Evolutionary conservation across 2,797 vertebrate species (phyloP).

Genomic region (Pangasius djambal): DNA sequence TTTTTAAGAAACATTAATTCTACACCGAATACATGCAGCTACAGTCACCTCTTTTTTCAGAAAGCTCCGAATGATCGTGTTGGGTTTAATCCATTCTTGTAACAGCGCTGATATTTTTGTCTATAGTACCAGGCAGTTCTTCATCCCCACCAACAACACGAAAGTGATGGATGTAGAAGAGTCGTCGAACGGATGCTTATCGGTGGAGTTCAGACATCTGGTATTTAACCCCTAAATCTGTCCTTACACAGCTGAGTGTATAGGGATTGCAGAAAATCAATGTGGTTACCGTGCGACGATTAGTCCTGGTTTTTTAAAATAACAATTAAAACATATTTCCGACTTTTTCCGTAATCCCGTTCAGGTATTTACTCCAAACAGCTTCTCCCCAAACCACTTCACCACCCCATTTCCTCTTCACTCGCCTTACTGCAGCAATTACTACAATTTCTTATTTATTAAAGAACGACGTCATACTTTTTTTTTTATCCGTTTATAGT

Average conservation of each 20-base stretch:
- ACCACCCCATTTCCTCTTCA: not conserved
- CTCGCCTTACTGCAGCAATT: not conserved
- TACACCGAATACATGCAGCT: not conserved
- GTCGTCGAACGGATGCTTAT: slow-evolving; percentile 90
- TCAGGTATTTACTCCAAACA: not conserved
- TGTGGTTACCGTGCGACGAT: not conserved
- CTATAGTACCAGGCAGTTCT: slow-evolving; percentile 89
- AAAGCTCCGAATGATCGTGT: not conserved
- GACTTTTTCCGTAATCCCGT: not conserved
- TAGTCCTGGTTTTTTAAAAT: not conserved
- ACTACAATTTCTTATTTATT: not conserved
- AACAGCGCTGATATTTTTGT: slow-evolving; percentile 25
- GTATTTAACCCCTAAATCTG: slow-evolving; percentile 67
- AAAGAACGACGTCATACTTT: not conserved
- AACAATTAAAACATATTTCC: not conserved
- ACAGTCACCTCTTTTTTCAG: not conserved
- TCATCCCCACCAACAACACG: slow-evolving; percentile 92
- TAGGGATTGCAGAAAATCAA: not conserved
- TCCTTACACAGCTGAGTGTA: not conserved
- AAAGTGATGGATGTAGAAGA: slow-evolving; percentile 98
- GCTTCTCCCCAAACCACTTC: not conserved
- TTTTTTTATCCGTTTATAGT: not conserved
- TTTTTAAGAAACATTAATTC: not conserved
- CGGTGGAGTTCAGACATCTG: slow-evolving; percentile 94
- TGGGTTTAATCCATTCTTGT: not conserved